These are phyloP conservation scores for Siniperca undulata DNA, from an alignment of 2,797 vertebrate genomes.

Conservation along the genomic window DNA sequence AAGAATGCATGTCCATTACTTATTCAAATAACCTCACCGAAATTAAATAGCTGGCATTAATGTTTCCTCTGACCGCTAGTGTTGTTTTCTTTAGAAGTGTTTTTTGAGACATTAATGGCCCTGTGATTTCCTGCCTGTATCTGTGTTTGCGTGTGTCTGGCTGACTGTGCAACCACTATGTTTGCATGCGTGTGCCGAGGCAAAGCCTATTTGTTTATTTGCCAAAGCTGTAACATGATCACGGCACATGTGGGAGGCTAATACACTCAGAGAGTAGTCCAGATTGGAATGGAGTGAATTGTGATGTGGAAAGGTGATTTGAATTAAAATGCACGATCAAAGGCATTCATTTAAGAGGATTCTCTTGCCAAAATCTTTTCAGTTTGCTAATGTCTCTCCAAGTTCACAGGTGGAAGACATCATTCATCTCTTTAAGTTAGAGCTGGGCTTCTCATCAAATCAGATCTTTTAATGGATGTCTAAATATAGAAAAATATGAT, in stretches of 20 bases:
- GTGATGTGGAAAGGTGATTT: background rate
- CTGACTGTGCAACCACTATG: background rate
- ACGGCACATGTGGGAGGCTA: background rate
- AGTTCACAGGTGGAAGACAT: background rate
- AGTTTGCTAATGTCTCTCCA: background rate
- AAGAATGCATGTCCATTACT: background rate
- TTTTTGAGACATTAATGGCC: background rate
- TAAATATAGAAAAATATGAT: background rate
- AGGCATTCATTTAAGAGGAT: background rate
- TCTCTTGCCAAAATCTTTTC: background rate
- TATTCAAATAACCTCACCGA: constrained; percentile 30
- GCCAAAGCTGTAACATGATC: background rate
- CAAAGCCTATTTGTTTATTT: constrained; percentile 38
- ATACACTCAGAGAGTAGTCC: background rate
- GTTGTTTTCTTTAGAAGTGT: constrained; percentile 1
- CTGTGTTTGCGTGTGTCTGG: background rate
- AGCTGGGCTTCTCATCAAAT: background rate
- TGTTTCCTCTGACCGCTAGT: background rate
- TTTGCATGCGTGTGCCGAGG: constrained; percentile 53
- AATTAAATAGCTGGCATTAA: background rate
- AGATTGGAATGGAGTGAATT: background rate
- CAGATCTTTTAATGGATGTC: background rate
- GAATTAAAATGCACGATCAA: background rate
- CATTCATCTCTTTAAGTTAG: background rate
- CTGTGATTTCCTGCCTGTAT: background rate